A percentile compares a stretch with the other conserved stretches of the same genome.
phyloP scores from a whole-genome alignment of 2,797 vertebrate genomes.

The Epinephelus awoara region DNA sequence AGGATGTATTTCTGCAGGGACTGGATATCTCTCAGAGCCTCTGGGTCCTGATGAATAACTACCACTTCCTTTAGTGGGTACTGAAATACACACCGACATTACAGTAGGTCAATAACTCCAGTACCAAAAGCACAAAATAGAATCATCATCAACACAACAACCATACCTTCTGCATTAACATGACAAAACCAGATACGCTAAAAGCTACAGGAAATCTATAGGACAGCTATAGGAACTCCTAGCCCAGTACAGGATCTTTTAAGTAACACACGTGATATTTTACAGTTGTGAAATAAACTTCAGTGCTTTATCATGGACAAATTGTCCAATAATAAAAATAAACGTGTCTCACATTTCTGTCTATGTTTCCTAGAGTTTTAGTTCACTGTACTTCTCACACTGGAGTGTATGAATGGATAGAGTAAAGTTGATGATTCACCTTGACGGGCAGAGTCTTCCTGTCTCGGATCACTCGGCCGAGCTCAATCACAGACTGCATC shows the following conservation, averaged over 20 bases:
- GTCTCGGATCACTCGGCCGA: conserved; percentile 97
- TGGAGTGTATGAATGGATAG: not conserved
- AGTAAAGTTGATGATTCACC: conserved; percentile 77
- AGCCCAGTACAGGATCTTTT: not conserved
- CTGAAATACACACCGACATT: conserved; percentile 78
- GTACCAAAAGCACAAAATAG: not conserved
- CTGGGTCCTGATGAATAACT: conserved; percentile 94
- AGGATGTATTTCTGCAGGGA: conserved; percentile 96
- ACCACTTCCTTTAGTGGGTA: conserved; percentile 98
- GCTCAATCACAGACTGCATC: conserved; percentile 99
- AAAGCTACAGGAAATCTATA: not conserved
- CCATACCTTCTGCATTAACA: not conserved
- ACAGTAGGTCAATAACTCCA: conserved; percentile 19
- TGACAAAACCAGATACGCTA: not conserved
- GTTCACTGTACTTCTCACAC: not conserved
- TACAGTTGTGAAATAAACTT: not conserved
- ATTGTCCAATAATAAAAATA: not conserved
- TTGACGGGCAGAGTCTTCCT: conserved; percentile 97
- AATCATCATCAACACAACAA: not conserved
- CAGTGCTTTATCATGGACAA: not conserved
- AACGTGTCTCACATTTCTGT: not conserved
- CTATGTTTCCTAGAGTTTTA: not conserved
- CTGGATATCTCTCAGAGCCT: conserved; percentile 91
- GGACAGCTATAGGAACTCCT: not conserved
- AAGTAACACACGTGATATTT: not conserved